Conservation (phyloP, 2,797 vertebrate species). For the Scolopax bukidnonensis region DNA sequence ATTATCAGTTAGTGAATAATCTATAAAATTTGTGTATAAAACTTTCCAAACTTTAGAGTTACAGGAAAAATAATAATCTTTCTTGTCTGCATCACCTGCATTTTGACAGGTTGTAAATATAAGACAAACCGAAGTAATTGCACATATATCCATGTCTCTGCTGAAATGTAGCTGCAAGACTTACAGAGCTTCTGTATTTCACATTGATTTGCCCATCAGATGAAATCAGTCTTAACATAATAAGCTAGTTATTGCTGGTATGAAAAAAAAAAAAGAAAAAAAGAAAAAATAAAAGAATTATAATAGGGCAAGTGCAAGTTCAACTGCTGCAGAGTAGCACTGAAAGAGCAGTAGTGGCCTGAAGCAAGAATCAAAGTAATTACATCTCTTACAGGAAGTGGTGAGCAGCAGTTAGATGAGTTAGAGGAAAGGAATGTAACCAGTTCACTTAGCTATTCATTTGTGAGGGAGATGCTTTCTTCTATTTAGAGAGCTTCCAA, state of each 20-base stretch:
- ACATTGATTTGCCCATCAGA: not conserved
- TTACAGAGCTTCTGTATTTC: not conserved
- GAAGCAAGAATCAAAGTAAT: constrained; percentile 30
- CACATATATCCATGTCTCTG: not conserved
- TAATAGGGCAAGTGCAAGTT: not conserved
- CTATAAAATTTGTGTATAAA: not conserved
- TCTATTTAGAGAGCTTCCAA: not conserved
- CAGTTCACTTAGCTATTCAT: not conserved
- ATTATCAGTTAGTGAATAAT: not conserved
- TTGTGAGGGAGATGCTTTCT: not conserved
- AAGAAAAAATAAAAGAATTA: not conserved
- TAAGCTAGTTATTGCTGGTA: not conserved
- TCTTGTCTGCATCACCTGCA: not conserved
- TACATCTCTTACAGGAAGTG: not conserved
- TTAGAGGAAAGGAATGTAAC: not conserved
- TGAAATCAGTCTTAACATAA: not conserved
- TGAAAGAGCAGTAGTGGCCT: constrained; percentile 12
- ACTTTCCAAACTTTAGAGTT: not conserved
- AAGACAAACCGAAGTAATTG: not conserved
- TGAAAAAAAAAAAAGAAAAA: not conserved
- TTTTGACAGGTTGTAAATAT: not conserved
- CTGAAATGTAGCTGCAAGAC: not conserved
- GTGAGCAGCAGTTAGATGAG: not conserved
- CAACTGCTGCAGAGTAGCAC: not conserved
- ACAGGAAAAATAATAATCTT: not conserved